Evolutionary conservation across 2,113 vertebrate species (phyloP).

Genomic region (Eidolon helvum): DNA sequence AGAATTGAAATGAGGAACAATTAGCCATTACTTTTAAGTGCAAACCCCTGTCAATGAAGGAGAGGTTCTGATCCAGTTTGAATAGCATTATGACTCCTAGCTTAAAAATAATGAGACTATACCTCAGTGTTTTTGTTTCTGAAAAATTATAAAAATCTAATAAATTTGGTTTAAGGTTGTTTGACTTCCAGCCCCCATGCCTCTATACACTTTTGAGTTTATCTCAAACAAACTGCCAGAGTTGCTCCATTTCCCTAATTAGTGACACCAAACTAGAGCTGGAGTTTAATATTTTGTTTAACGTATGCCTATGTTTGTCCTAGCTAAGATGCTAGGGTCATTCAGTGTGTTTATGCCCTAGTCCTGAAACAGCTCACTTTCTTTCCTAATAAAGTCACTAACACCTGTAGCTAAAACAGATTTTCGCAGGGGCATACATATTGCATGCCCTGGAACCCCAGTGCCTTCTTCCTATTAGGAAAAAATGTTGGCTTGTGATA

Average conservation of each 20-base stretch:
- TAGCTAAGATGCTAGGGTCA: constrained; percentile 23
- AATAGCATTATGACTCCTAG: neutral
- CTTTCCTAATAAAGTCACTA: constrained; percentile 55
- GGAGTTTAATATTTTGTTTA: constrained; percentile 60
- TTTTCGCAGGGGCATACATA: neutral
- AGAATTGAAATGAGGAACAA: neutral
- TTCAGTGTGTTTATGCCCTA: constrained; percentile 29
- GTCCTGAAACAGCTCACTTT: neutral
- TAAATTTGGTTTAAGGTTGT: neutral
- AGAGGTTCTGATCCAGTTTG: constrained; percentile 17
- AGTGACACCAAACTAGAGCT: constrained; percentile 41
- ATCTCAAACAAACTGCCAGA: constrained; percentile 66
- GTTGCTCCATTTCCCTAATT: constrained; percentile 44
- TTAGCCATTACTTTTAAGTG: neutral
- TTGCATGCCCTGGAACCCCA: neutral
- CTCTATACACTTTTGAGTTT: constrained; percentile 29
- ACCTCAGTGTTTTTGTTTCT: neutral
- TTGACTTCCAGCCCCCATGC: constrained; percentile 13
- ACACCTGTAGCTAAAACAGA: neutral
- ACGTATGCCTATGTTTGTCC: constrained; percentile 47
- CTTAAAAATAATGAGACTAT: constrained; percentile 21
- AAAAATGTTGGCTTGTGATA: neutral
- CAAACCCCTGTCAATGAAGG: neutral
- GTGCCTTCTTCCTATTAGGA: neutral
- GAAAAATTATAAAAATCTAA: neutral